Base-by-base conservation (phyloP, 2,888 invertebrate genomes). In the Luperina testacea region DNA sequence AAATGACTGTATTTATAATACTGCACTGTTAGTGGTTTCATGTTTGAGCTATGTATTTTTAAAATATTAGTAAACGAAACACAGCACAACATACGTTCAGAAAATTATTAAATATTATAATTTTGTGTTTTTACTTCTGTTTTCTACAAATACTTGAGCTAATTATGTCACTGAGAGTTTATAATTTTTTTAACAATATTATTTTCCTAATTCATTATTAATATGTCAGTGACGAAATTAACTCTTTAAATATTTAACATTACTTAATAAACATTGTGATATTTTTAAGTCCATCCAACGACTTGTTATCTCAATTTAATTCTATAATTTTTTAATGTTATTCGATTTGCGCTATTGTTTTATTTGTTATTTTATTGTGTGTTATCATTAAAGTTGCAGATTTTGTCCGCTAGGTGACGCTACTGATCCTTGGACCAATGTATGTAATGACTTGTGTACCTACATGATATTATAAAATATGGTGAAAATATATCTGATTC, bases 211-310 rank as follows among this genome's bases (percentile, higher is more conserved):
- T 27, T 32, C 4, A 17, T n/a, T 61, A 9, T 38, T 69, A 45
- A 72, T 59, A 9, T 17, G n/a, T 59, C 13, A 57, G 59, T 77
- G 64, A 78, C 32, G 59, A 64, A 59, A 77, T 72, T 68, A 67
- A 59, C 67, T 63, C 64, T 8, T 64, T 2, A 53, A 73, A 71
- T 75, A 77, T 72, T 69, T 68, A 32, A 80, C 77, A 76, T 82
- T 86, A 73, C 67, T 83, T 86, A 78, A 80, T 77, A 38, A 82
- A 82, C 82, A 80, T 89, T 93, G 93, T 94, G 93, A 94, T 93
- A 93, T 91, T 89, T 92, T 90, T 61, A 86, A 90, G 85, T 93
- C 92, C 94, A 93, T 93, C 93, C 94, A 92, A 90, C 90, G 91
- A 89, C 81, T 89, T 89, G 89, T 91, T 91, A 87, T 89, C 82